These are phyloP conservation scores for silkworm (Bombyx mori) DNA, from an alignment of 1,140 invertebrate genomes.

Conservation along the genomic window ASM3026992v2 NC_085129.1:19537001-19537500, in stretches of 20 bases:
- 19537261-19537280: slow-evolving; percentile 32
- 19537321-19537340: slow-evolving; percentile 54
- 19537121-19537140: too few relatives aligned
- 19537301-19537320: slow-evolving; percentile 46
- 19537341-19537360: slow-evolving; percentile 7
- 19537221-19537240: neutral
- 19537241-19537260: neutral
- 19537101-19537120: too few relatives aligned
- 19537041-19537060: too few relatives aligned
- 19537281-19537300: slow-evolving; percentile 10
- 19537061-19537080: too few relatives aligned
- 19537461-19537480: slow-evolving; percentile 76
- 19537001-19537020: too few relatives aligned
- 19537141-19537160: too few relatives aligned
- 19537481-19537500: slow-evolving; percentile 79
- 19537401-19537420: slow-evolving; percentile 51
- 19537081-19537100: too few relatives aligned
- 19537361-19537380: slow-evolving; percentile 34
- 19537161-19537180: too few relatives aligned
- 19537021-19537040: too few relatives aligned
- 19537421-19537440: slow-evolving; percentile 32
- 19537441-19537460: slow-evolving; percentile 46
- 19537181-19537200: too few relatives aligned
- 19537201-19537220: too few relatives aligned
- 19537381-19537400: slow-evolving; percentile 55